Percentiles rank a stretch among this genome's conserved stretches.
Conservation (phyloP, 2,888 invertebrate genomes). For the Encarsia formosa region DNA sequence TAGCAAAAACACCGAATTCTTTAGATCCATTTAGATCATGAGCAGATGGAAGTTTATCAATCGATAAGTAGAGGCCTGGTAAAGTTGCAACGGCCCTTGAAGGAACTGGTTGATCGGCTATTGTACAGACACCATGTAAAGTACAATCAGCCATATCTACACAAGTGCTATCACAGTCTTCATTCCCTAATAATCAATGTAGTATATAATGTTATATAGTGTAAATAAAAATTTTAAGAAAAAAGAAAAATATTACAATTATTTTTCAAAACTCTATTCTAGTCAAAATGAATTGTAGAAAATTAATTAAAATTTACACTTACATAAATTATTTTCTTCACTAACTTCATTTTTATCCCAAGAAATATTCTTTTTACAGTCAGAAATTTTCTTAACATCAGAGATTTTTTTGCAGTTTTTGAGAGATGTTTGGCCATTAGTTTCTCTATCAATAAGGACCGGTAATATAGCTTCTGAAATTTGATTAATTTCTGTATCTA, state of each 20-base stretch:
- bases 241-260: neutral
- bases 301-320: slow-evolving; percentile 16
- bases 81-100: slow-evolving; percentile 76
- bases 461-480: slow-evolving; percentile 24
- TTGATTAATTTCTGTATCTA: slow-evolving; percentile 33
- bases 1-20: slow-evolving; percentile 64
- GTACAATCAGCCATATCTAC: slow-evolving; percentile 43
- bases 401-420: slow-evolving; percentile 18
- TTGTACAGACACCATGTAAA: slow-evolving; percentile 50
- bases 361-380: neutral
- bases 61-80: slow-evolving; percentile 62
- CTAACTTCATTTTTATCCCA: slow-evolving; percentile 31
- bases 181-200: slow-evolving; percentile 44
- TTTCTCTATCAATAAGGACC: slow-evolving; percentile 20
- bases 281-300: neutral
- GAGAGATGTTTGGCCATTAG: slow-evolving; percentile 25
- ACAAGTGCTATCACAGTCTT: slow-evolving; percentile 48
- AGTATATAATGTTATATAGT: no score
- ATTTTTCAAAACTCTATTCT: neutral
- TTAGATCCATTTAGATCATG: slow-evolving; percentile 33
- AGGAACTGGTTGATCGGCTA: slow-evolving; percentile 67
- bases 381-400: slow-evolving; percentile 7
- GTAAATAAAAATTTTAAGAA: neutral
- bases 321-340: slow-evolving; percentile 42
- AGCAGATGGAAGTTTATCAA: slow-evolving; percentile 51